phyloP scores from a whole-genome alignment of 2,113 vertebrate species.

The Amphiprion ocellaris region DNA sequence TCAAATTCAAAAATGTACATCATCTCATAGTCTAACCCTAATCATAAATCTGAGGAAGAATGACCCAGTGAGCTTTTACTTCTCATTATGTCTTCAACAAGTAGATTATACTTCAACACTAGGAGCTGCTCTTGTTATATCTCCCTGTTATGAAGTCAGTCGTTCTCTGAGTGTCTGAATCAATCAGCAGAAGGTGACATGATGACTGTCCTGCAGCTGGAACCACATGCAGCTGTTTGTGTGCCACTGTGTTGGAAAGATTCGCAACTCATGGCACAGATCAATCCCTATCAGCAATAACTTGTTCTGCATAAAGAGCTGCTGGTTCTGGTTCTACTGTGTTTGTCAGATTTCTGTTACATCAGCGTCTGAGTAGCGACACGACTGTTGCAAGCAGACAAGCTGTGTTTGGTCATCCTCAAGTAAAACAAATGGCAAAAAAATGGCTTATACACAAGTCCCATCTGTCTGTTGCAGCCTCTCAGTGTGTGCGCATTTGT shows the following conservation, averaged over 20 bases:
- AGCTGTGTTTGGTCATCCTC: constrained; percentile 48
- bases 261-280: neutral
- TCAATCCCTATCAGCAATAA: neutral
- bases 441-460: constrained; percentile 15
- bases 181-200: constrained; percentile 46
- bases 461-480: constrained; percentile 55
- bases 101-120: too few species aligned
- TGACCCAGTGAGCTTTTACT: too few species aligned
- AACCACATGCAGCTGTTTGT: constrained; percentile 1
- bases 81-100: too few species aligned
- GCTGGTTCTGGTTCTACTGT: neutral
- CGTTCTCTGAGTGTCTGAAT: neutral
- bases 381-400: constrained; percentile 24
- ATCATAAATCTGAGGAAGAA: too few species aligned
- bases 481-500: neutral
- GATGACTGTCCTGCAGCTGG: constrained; percentile 19
- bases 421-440: constrained; percentile 49
- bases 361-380: constrained; percentile 37
- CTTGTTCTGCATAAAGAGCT: neutral
- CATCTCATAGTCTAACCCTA: too few species aligned
- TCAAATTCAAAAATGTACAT: too few species aligned
- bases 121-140: too few species aligned
- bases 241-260: neutral
- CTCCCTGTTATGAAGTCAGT: too few species aligned
- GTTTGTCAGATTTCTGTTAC: constrained; percentile 33